Conservation (phyloP, 2,113 vertebrate species). For the Crotalus horridus region DNA sequence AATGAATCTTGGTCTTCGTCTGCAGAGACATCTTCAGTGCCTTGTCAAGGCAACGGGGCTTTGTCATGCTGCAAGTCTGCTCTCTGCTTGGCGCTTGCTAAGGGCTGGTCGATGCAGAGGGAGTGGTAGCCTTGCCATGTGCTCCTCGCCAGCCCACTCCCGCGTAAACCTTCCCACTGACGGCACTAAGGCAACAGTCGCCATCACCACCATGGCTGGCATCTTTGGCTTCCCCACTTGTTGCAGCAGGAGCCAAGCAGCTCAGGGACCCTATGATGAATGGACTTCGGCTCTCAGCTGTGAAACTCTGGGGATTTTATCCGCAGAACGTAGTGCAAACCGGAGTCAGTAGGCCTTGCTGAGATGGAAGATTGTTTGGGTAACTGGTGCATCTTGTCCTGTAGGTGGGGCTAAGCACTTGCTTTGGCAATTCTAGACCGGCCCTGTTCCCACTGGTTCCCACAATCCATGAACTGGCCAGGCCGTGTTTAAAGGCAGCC, state of each 20-base stretch:
- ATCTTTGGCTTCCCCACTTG: neutral
- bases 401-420: too few relatives aligned
- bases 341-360: too few relatives aligned
- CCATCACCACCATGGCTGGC: neutral
- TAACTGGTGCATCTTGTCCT: too few relatives aligned
- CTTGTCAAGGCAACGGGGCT: constrained; percentile 35
- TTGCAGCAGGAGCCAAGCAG: neutral
- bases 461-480: too few relatives aligned
- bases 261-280: neutral
- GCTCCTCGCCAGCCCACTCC: neutral
- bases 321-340: too few relatives aligned
- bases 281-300: too few relatives aligned
- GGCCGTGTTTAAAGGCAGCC: too few relatives aligned
- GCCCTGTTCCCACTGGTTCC: too few relatives aligned
- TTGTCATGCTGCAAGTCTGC: constrained; percentile 26
- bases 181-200: neutral
- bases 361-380: too few relatives aligned
- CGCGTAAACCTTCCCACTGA: neutral
- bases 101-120: neutral
- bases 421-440: too few relatives aligned
- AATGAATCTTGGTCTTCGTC: constrained; percentile 56
- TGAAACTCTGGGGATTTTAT: too few relatives aligned
- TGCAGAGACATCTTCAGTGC: constrained; percentile 55
- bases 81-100: neutral
- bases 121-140: neutral